Conservation (phyloP, 2,797 vertebrate genomes). For the Pipistrellus pygmaeus region DNA sequence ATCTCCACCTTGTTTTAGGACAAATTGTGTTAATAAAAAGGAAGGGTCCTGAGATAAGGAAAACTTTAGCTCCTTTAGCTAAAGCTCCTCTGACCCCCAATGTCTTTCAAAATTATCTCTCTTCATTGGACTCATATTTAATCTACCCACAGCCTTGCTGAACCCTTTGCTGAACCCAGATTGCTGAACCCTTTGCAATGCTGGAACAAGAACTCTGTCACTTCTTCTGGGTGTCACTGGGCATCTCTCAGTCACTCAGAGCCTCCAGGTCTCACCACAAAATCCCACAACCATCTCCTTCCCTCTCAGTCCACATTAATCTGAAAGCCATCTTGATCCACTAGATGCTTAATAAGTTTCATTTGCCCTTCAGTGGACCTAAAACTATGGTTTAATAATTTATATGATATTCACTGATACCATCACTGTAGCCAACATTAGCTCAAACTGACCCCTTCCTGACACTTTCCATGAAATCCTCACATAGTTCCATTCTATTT, state of each 20-base stretch:
- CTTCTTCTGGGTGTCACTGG: not conserved
- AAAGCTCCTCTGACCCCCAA: too few relatives aligned
- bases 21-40: too few relatives aligned
- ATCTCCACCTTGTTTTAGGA: too few relatives aligned
- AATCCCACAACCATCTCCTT: not conserved
- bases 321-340: not conserved
- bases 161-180: too few relatives aligned
- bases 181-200: too few relatives aligned
- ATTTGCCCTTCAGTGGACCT: not conserved
- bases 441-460: not conserved
- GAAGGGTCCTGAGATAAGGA: too few relatives aligned
- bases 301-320: not conserved
- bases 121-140: too few relatives aligned
- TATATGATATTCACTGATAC: not conserved
- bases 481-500: not conserved
- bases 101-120: too few relatives aligned
- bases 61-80: too few relatives aligned
- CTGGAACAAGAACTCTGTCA: too few relatives aligned
- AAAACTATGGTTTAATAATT: not conserved
- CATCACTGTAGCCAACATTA: not conserved
- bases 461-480: not conserved
- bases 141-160: too few relatives aligned
- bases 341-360: not conserved
- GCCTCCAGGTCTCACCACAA: not conserved
- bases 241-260: not conserved